These are phyloP conservation scores for Fregata magnificens DNA, from an alignment of 2,113 vertebrate species.

Conservation along the genomic window DNA sequence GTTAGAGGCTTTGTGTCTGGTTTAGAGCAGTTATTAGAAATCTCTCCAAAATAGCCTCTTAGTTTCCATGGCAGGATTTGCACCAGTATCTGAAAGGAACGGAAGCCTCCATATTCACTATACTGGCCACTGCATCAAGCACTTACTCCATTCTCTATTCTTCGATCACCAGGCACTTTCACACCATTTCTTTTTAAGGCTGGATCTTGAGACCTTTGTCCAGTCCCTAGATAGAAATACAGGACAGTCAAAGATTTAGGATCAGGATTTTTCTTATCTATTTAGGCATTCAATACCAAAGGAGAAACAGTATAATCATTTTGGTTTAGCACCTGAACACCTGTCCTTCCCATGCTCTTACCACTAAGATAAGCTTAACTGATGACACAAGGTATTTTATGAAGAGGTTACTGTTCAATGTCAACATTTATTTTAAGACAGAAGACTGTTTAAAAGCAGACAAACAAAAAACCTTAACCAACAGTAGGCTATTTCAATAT, in stretches of 20 bases:
- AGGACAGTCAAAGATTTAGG: not conserved
- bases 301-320: not conserved
- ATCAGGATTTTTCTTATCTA: not conserved
- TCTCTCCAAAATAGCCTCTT: not conserved
- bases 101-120: not conserved
- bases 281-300: not conserved
- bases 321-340: not conserved
- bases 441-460: not conserved
- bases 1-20: not conserved
- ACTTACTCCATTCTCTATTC: slow-evolving; percentile 95
- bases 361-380: not conserved
- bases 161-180: slow-evolving; percentile 81
- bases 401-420: not conserved
- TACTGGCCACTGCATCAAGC: not conserved
- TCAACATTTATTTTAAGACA: not conserved
- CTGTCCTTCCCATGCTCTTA: not conserved
- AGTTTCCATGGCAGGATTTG: not conserved
- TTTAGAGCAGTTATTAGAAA: not conserved
- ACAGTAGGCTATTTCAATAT: not conserved
- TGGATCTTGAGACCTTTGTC: slow-evolving; percentile 80
- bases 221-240: slow-evolving; percentile 64
- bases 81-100: not conserved
- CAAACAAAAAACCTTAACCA: not conserved
- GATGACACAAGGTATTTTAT: not conserved
- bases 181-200: slow-evolving; percentile 86